A percentile compares a stretch with the other conserved stretches of the same genome.
Evolutionary conservation across 2,113 vertebrate species (phyloP).

Genomic region (Donacobius atricapilla): DNA sequence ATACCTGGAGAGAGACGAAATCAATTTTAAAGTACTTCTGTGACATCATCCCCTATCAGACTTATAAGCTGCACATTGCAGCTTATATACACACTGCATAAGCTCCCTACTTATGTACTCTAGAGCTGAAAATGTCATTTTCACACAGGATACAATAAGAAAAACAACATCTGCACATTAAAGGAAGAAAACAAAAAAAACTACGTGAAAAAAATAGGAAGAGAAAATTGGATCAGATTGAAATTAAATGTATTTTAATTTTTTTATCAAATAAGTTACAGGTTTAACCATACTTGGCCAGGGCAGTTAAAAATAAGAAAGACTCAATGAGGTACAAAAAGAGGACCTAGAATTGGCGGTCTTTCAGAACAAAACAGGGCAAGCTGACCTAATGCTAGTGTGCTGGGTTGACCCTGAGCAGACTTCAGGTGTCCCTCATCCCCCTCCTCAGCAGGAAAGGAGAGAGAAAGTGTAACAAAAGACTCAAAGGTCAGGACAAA

Average conservation of each 20-base stretch:
- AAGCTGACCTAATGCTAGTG: neutral
- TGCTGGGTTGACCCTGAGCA: neutral
- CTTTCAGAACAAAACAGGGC: neutral
- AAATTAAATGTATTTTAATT: neutral
- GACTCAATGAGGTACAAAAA: slow-evolving; percentile 9
- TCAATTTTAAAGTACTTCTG: slow-evolving; percentile 15
- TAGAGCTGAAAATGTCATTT: slow-evolving; percentile 6
- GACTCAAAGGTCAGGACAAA: neutral
- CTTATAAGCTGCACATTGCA: no score
- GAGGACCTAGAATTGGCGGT: neutral
- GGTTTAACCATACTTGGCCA: slow-evolving; percentile 22
- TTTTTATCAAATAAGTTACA: slow-evolving; percentile 45
- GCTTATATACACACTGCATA: neutral
- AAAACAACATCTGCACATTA: neutral
- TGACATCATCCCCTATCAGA: slow-evolving; percentile 2
- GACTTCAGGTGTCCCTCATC: no score
- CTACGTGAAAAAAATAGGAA: neutral
- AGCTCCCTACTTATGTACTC: neutral
- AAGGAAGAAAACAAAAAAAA: neutral
- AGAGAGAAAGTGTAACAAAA: neutral
- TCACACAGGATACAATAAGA: neutral
- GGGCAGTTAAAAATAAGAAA: slow-evolving; percentile 25
- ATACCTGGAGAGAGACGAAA: neutral
- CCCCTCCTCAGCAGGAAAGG: neutral
- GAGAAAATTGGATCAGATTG: neutral